These are phyloP conservation scores for Pipa parva DNA, from an alignment of 2,113 vertebrate genomes.

Conservation along the genomic window DNA sequence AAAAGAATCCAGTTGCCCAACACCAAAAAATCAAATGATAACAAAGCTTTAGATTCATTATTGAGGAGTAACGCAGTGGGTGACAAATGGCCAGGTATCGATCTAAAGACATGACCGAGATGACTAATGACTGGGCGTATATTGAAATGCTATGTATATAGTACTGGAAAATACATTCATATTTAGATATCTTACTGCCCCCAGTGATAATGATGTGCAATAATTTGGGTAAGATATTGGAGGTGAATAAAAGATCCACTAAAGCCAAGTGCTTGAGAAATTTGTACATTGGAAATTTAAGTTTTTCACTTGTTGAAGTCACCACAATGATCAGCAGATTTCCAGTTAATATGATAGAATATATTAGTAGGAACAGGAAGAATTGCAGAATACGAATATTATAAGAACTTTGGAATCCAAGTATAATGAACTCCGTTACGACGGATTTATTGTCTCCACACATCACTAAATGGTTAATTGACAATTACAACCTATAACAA, in stretches of 20 bases:
- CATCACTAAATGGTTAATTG: too few relatives aligned
- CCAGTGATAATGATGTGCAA: background rate
- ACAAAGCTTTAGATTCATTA: constrained; percentile 15
- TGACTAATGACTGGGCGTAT: background rate
- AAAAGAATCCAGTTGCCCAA: background rate
- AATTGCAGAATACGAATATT: background rate
- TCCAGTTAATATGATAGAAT: background rate
- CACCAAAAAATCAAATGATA: constrained; percentile 8
- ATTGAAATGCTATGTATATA: constrained; percentile 5
- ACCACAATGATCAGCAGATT: constrained; percentile 11
- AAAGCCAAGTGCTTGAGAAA: constrained; percentile 10
- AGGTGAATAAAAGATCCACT: constrained; percentile 11
- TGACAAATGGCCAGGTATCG: constrained; percentile 25
- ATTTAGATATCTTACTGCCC: background rate
- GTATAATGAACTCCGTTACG: background rate
- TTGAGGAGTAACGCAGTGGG: constrained; percentile 1
- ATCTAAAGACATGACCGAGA: constrained; percentile 15
- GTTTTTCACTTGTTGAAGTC: background rate
- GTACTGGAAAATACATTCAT: constrained; percentile 11
- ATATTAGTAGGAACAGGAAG: constrained; percentile 6
- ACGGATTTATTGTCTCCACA: background rate
- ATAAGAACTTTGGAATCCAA: constrained; percentile 1
- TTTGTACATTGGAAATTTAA: constrained; percentile 21
- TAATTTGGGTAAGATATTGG: constrained; percentile 23
- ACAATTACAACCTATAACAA: too few relatives aligned